Evolutionary conservation across 2,113 vertebrate genomes (phyloP).

Genomic region (Neomonachus schauinslandi): DNA sequence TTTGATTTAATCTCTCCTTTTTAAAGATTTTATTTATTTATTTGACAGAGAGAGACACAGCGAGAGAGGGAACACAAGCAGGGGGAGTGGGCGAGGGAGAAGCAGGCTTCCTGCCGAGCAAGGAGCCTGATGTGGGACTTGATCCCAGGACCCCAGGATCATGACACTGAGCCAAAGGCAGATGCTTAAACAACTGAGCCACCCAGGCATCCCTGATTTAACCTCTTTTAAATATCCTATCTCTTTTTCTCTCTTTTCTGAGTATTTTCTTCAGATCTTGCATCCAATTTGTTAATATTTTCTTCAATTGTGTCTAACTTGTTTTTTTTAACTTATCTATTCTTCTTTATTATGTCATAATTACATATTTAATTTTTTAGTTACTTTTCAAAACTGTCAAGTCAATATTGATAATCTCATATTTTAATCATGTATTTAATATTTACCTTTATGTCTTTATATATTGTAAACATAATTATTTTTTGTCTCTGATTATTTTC

Average conservation of each 20-base stretch:
- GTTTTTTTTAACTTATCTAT: neutral
- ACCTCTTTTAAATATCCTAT: neutral
- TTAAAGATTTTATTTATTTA: neutral
- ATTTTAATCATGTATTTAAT: neutral
- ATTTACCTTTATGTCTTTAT: neutral
- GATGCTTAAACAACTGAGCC: too few relatives aligned
- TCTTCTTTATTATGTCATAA: neutral
- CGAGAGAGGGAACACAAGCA: neutral
- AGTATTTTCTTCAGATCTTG: neutral
- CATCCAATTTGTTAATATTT: neutral
- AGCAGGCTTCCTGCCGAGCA: neutral
- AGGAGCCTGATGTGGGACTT: too few relatives aligned
- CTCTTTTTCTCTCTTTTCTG: neutral
- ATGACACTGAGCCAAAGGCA: too few relatives aligned
- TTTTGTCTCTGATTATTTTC: neutral
- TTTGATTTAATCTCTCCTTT: neutral
- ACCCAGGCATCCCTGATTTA: neutral
- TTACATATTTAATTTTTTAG: neutral
- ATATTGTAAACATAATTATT: neutral
- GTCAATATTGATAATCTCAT: neutral
- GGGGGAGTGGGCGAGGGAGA: neutral
- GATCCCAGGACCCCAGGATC: too few relatives aligned
- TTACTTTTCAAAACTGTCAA: neutral
- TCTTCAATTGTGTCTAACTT: neutral
- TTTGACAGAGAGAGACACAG: neutral